Evolutionary conservation across 2,888 invertebrate species (phyloP), one percentile per base, ranked within the genome.

Genomic region (Melanotus villosus): DNA sequence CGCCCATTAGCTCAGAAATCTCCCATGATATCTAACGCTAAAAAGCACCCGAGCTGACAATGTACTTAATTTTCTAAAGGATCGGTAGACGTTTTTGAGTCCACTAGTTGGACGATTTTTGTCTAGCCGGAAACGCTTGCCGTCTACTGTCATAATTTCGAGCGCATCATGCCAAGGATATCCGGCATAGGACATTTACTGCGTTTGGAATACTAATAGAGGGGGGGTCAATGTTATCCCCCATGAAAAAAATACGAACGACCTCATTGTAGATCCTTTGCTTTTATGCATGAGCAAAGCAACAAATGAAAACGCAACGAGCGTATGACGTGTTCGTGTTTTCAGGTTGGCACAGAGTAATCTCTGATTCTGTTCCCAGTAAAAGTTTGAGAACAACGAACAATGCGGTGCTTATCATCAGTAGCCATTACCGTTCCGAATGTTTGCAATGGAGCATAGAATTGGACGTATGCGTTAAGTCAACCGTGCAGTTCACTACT

Each of bases 121-220:
- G 64, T 69, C 71, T 73, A 72, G 73, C 74, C 76, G 77, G 77
- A 76, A 76, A 72, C 73, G 73, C 64, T 47, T 32, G 68, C 68
- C 66, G 72, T 70, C 72, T 69, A 60, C 36, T 70, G 68, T 71
- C 63, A 63, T 69, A 72, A 74, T 73, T 77, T 77, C 72, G 74
- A 76, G 76, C 54, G 71, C 77, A 77, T 78, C 78, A 77, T 73
- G 76, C 74, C 62, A 68, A 74, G 75, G 77, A 76, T 77, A 77
- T 80, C 79, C 79, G 77, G 77, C 72, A 70, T 70, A 54, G 47
- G 58, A 65, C 73, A 69, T 71, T 73, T 69, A 56, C 62, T 63
- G 43, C 65, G 30, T 68, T 64, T 56, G 65, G 73, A 73, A 73
- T 73, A 73, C 65, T 70, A 73, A 73, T 70, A 65, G 65, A 56